Conservation (phyloP, 2,888 invertebrate genomes). For the Cremastobaeus sp. region DNA sequence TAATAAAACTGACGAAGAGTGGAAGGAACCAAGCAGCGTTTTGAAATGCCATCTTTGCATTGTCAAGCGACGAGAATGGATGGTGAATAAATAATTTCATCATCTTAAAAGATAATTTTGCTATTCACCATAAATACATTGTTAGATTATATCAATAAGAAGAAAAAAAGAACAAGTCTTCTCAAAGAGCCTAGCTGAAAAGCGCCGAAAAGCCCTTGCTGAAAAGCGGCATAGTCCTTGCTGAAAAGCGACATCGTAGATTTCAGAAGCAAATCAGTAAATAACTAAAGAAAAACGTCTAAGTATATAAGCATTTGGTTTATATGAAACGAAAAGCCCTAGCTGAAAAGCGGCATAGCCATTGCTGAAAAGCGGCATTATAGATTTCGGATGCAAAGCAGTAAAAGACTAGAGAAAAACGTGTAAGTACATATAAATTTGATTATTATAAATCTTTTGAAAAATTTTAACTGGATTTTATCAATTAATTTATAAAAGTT, state of each 20-base stretch:
- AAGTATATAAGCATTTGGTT: no score
- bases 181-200: not conserved
- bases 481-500: no score
- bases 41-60: not conserved
- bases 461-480: no score
- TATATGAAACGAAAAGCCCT: no score
- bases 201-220: not conserved
- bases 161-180: not conserved
- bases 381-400: no score
- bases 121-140: not conserved
- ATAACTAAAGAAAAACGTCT: no score
- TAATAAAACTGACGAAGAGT: not conserved
- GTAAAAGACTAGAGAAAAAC: no score
- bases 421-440: no score
- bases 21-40: not conserved
- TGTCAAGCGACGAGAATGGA: not conserved
- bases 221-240: not conserved
- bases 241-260: not conserved
- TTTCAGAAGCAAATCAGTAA: no score
- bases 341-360: no score
- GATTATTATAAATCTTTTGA: no score
- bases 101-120: not conserved
- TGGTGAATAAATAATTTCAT: not conserved
- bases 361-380: not conserved
- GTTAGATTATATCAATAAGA: not conserved